Percentiles rank a stretch among this genome's conserved stretches.
These are phyloP conservation scores for Chlorodrepanis virens DNA, from an alignment of 2,113 vertebrate genomes.

Conservation along the genomic window DNA sequence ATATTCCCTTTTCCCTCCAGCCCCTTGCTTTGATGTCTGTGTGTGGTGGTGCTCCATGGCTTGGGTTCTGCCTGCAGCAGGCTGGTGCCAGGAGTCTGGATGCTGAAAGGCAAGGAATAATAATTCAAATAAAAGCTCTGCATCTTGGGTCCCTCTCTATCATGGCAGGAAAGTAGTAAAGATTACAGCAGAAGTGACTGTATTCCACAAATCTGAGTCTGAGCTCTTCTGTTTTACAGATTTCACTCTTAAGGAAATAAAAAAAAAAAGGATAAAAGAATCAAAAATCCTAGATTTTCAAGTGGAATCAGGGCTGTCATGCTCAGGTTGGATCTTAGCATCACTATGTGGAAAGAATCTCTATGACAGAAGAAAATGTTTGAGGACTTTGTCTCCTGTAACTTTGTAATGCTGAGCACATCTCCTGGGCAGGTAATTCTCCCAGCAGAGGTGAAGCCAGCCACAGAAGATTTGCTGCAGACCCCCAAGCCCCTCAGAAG, in stretches of 20 bases:
- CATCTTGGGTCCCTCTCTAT: neutral
- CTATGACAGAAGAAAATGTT: neutral
- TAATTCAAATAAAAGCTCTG: neutral
- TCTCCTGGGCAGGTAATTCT: neutral
- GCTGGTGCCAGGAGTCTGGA: neutral
- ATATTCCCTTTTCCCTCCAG: neutral
- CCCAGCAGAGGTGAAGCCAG: neutral
- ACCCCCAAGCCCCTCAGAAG: neutral
- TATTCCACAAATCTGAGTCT: neutral
- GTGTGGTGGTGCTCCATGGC: neutral
- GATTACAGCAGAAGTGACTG: neutral
- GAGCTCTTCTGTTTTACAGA: neutral
- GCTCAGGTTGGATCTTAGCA: neutral
- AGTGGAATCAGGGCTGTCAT: neutral
- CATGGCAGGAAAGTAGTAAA: neutral
- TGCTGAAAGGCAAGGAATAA: neutral
- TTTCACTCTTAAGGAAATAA: neutral
- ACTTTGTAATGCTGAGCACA: rapidly evolving
- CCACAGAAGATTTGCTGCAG: neutral
- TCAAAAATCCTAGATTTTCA: neutral
- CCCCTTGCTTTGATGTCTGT: neutral
- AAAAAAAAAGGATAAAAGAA: neutral
- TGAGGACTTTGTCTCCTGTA: neutral
- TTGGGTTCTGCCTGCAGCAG: neutral
- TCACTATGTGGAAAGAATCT: neutral